Evolutionary conservation across 92 coral and sea anemone species (phyloP), one percentile per base, ranked within the genome.

Genomic region (Palythoa grandis): DNA sequence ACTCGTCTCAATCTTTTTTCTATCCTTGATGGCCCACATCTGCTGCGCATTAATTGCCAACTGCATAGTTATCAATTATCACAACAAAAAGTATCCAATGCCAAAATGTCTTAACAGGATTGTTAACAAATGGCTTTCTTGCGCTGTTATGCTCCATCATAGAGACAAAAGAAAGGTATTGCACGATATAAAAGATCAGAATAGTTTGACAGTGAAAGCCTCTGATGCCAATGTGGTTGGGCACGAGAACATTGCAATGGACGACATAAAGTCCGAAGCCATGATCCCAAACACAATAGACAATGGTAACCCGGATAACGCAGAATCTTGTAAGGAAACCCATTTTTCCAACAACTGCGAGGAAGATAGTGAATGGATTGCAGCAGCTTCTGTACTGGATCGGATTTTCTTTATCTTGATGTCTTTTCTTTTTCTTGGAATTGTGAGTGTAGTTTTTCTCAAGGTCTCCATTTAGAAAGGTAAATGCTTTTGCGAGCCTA

Each of bases 101-200:
- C 38, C 66, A n/a, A 76, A 76, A 4, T 23, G 22, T 5, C 5
- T 47, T 8, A 15, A 16, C 11, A 76, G 9, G 2, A 0, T 76
- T 22, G 80, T 76, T 76, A 76, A 47, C n/a, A 4, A 14, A 19
- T 76, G 80, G 80, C 80, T 76, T 4, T 65, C 63, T 8, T 15
- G 80, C 11, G 13, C 48, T 76, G 65, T 52, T 56, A 52, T 76
- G 80, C 0, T 76, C 22, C 23, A 24, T 2, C 3, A 43, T 3
- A 35, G 29, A 38, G 24, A 16, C 2, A 52, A 24, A 25, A 50
- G 35, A 29, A 29, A 9, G 40, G 63, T 11, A 15, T 24, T 39
- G 2, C 35, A 53, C 65, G 35, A 29, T 1, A 11, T 52, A 0
- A 47, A 52, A 5, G 7, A 22, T 11, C 39, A 13, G 16, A 23